phyloP scores from a whole-genome alignment of 2,113 vertebrate genomes.

The Talpa occidentalis region DNA sequence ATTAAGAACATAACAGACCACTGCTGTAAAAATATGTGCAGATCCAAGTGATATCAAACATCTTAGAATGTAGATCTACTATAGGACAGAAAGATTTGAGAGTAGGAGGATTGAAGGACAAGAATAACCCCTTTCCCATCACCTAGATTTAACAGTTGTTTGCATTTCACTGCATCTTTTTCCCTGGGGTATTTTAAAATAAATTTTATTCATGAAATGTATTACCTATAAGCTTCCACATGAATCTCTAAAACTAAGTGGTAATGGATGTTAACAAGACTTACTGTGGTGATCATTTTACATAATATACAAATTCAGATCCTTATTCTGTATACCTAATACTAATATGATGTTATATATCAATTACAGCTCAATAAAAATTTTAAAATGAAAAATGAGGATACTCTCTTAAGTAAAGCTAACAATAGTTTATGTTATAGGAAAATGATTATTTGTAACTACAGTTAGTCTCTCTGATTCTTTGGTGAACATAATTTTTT shows the following conservation, averaged over 20 bases:
- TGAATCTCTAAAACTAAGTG: background rate
- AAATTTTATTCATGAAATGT: background rate
- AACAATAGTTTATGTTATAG: slow-evolving; percentile 7
- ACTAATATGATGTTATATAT: no score
- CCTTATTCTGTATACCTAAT: no score
- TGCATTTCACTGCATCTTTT: slow-evolving; percentile 24
- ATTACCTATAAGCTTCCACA: background rate
- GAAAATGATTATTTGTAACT: background rate
- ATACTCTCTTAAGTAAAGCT: background rate
- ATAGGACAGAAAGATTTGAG: background rate
- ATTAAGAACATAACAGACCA: slow-evolving; percentile 16
- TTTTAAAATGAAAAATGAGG: background rate
- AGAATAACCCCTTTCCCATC: background rate
- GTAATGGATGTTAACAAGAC: no score
- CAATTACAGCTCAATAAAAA: no score
- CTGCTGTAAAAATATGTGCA: background rate
- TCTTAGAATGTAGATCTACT: background rate
- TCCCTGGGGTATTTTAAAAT: slow-evolving; percentile 20
- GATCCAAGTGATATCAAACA: background rate
- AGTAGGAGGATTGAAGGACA: background rate
- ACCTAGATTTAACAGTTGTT: background rate
- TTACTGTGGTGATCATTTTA: no score
- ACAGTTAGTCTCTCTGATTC: background rate
- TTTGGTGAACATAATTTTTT: background rate
- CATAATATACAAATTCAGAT: no score